phyloP scores from a whole-genome alignment of 2,888 invertebrate genomes.

The Metallyticus violacea region DNA sequence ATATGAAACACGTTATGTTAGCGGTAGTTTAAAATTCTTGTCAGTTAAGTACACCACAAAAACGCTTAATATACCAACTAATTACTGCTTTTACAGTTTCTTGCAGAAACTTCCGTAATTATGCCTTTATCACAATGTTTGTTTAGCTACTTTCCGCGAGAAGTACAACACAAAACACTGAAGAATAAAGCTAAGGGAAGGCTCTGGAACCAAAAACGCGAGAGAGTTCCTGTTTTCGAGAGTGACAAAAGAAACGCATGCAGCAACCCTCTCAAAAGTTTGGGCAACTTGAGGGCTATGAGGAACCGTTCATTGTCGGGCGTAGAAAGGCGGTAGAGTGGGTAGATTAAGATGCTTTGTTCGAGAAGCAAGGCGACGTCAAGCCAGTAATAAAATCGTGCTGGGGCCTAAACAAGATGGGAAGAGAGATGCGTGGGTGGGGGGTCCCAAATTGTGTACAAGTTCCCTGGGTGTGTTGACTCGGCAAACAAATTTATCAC shows the following conservation, averaged over 20 bases:
- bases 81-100: background rate
- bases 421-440: background rate
- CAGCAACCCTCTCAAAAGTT: no score
- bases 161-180: background rate
- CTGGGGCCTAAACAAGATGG: no score
- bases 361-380: background rate
- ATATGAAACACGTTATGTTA: no score
- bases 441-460: background rate
- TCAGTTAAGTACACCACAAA: background rate
- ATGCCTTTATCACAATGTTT: background rate
- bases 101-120: background rate
- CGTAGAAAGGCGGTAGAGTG: background rate
- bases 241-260: background rate
- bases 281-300: background rate
- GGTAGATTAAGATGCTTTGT: background rate
- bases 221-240: background rate
- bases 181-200: no score
- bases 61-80: no score
- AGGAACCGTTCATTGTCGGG: background rate
- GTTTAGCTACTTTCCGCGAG: background rate
- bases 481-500: background rate
- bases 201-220: background rate
- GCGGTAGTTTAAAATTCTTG: background rate
- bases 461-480: background rate
- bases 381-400: background rate